phyloP scores from a whole-genome alignment of 2,888 invertebrate genomes.

The Epinotia brunnichana region DNA sequence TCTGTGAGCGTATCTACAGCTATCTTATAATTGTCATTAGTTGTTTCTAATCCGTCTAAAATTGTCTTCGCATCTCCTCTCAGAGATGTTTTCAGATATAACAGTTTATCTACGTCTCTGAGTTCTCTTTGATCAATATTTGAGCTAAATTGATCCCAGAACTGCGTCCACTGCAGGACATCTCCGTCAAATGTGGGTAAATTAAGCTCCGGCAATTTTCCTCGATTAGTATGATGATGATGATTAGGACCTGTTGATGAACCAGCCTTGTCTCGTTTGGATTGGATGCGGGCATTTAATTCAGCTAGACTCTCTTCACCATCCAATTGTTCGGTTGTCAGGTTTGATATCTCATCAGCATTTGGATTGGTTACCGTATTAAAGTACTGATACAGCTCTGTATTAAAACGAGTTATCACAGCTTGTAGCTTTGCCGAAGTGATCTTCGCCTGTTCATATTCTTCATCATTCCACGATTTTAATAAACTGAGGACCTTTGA shows the following conservation, averaged over 20 bases:
- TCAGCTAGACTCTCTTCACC: slow-evolving; percentile 8
- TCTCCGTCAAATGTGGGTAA: not conserved
- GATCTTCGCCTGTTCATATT: not conserved
- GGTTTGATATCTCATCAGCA: slow-evolving; percentile 10
- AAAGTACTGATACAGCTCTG: slow-evolving; percentile 6
- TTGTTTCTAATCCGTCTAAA: not conserved
- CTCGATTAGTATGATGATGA: not conserved
- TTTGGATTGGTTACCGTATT: slow-evolving; percentile 1
- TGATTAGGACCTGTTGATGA: not conserved
- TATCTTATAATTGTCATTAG: not conserved
- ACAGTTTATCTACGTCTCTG: not conserved
- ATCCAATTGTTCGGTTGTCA: not conserved
- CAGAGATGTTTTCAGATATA: not conserved
- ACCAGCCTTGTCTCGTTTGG: slow-evolving; percentile 7
- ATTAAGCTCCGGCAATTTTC: not conserved
- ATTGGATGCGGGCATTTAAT: not conserved
- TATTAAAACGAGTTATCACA: not conserved
- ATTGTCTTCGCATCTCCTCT: not conserved
- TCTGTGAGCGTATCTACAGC: not conserved
- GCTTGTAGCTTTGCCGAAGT: not conserved
- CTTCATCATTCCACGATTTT: not conserved
- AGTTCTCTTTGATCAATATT: slow-evolving; percentile 1
- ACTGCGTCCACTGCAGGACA: not conserved
- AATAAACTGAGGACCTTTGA: not conserved
- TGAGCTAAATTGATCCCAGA: slow-evolving; percentile 1